These are phyloP conservation scores for Trigoniulus corallinus DNA, from an alignment of 1,140 invertebrate genomes.

Conservation along the genomic window DNA sequence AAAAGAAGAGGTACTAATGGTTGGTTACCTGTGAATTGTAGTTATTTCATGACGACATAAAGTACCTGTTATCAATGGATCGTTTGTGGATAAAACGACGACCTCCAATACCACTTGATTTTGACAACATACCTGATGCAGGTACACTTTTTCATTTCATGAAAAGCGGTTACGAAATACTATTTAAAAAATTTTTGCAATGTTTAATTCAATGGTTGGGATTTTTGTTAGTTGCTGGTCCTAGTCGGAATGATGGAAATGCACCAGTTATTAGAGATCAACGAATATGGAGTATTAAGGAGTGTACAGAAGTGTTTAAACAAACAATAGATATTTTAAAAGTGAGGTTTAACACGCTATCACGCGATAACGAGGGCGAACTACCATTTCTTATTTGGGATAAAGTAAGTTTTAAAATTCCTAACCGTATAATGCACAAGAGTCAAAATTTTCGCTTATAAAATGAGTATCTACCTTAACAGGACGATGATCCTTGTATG, in stretches of 20 bases:
- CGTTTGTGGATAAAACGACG: slow-evolving; percentile 81
- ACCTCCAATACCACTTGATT: slow-evolving; percentile 63
- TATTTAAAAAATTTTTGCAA: neutral
- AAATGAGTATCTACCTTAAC: neutral
- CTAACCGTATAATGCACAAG: slow-evolving; percentile 3
- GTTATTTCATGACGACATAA: slow-evolving; percentile 89
- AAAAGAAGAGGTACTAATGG: slow-evolving; percentile 3
- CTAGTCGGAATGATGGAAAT: slow-evolving; percentile 24
- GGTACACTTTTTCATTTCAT: slow-evolving; percentile 18
- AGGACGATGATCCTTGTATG: slow-evolving; percentile 81
- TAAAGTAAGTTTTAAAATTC: slow-evolving; percentile 37
- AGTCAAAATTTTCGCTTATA: no score
- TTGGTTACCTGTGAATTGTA: slow-evolving; percentile 26
- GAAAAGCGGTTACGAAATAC: neutral
- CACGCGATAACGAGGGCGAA: slow-evolving; percentile 33
- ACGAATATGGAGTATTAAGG: slow-evolving; percentile 57
- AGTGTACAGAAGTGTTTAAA: slow-evolving; percentile 58
- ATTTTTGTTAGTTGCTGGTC: slow-evolving; percentile 32
- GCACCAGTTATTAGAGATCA: slow-evolving; percentile 46
- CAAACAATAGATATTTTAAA: slow-evolving; percentile 50
- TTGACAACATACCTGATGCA: slow-evolving; percentile 44
- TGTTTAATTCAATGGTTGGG: no score
- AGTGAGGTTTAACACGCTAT: slow-evolving; percentile 22
- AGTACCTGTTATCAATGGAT: slow-evolving; percentile 85
- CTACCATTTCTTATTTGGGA: slow-evolving; percentile 82